These are phyloP conservation scores for Loris lydekkerianus DNA, from an alignment of 2,797 vertebrate genomes.

Conservation along the genomic window DNA sequence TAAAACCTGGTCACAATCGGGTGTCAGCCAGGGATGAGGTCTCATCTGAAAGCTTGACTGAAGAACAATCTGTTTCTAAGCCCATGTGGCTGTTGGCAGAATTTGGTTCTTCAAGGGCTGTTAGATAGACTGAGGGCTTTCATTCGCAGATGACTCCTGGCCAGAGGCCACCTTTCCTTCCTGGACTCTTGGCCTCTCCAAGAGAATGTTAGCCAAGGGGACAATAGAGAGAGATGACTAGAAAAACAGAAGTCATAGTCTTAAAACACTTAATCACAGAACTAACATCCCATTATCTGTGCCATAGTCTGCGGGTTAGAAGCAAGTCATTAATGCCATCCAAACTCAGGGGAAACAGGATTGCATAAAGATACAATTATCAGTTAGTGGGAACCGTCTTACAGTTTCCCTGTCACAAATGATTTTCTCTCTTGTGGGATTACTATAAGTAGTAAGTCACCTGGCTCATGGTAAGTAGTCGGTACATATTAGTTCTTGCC, in stretches of 20 bases:
- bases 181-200: not conserved
- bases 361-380: not conserved
- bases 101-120: not conserved
- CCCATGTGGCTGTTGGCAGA: not conserved
- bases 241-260: not conserved
- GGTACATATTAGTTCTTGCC: not conserved
- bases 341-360: not conserved
- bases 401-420: not conserved
- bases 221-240: not conserved
- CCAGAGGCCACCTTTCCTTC: not conserved
- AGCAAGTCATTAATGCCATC: not conserved
- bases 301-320: not conserved
- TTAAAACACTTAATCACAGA: not conserved
- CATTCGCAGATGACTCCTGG: not conserved
- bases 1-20: not conserved
- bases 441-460: not conserved
- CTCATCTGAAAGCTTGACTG: not conserved
- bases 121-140: not conserved
- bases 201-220: not conserved
- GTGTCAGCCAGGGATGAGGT: not conserved
- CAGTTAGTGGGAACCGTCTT: not conserved
- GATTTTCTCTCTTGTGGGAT: not conserved
- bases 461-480: not conserved
- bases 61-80: not conserved
- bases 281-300: not conserved